These are phyloP conservation scores for Hirundo rustica DNA, from an alignment of 2,797 vertebrate genomes.

Conservation along the genomic window DNA sequence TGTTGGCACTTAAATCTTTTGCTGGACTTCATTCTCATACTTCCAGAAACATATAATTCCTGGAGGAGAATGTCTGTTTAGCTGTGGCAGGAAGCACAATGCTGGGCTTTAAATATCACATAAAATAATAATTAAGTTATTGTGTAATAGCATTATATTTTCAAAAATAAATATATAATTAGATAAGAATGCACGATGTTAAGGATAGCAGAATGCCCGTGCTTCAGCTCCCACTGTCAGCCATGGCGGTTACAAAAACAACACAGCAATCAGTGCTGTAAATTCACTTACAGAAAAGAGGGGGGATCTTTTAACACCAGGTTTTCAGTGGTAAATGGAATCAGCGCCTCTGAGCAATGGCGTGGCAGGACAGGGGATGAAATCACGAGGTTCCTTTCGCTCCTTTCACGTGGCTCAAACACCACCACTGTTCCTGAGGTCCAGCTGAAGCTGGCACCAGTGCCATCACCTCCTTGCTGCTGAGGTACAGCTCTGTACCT, in stretches of 20 bases:
- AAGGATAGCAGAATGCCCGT: neutral
- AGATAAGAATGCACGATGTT: neutral
- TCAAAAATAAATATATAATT: conserved; percentile 26
- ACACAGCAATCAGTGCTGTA: neutral
- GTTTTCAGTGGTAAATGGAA: neutral
- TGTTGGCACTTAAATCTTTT: neutral
- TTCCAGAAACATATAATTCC: neutral
- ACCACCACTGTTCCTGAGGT: fast-evolving
- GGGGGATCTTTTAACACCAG: neutral
- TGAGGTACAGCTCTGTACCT: neutral
- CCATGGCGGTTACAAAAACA: neutral
- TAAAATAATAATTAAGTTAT: conserved; percentile 39
- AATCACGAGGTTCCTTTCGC: neutral
- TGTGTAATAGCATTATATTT: conserved; percentile 15
- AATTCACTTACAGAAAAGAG: neutral
- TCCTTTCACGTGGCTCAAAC: neutral
- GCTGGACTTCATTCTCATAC: neutral
- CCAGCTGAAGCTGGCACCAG: neutral
- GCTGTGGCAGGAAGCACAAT: conserved; percentile 5
- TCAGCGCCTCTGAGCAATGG: neutral
- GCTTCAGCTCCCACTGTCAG: neutral
- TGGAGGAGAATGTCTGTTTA: neutral
- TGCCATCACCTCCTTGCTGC: neutral
- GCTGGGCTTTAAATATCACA: conserved; percentile 12
- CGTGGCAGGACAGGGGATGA: neutral